These are phyloP conservation scores for Mizuhopecten yessoensis DNA, from an alignment of 1,140 invertebrate species.

Conservation along the genomic window DNA sequence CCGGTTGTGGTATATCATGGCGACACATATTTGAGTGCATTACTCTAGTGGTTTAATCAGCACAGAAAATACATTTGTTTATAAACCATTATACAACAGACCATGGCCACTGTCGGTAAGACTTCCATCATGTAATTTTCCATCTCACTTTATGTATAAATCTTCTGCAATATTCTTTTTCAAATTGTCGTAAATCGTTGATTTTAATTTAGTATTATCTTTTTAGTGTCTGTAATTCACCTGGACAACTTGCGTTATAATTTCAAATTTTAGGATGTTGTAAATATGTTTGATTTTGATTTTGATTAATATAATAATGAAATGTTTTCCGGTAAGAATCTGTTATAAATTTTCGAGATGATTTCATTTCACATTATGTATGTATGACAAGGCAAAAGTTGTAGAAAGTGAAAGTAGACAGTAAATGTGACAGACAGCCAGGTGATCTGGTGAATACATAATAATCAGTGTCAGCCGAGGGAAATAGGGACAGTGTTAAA, in stretches of 20 bases:
- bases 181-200: no score
- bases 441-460: background rate
- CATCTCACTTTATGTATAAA: background rate
- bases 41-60: background rate
- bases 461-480: background rate
- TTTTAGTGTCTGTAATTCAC: no score
- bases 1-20: constrained; percentile 22
- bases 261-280: no score
- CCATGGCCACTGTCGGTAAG: background rate
- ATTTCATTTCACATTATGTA: background rate
- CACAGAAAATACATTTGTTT: constrained; percentile 12
- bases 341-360: background rate
- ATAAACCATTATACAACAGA: background rate
- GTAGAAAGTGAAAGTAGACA: background rate
- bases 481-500: background rate
- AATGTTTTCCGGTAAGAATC: background rate
- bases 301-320: no score
- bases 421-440: background rate
- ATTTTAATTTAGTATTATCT: no score
- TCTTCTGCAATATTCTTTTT: no score
- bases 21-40: constrained; percentile 26
- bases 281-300: no score
- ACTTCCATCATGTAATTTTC: background rate
- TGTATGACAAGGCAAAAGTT: background rate
- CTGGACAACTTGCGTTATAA: no score